Evolutionary conservation across 2,113 vertebrate genomes (phyloP), one percentile per base, ranked within the genome.

Genomic region (Podocnemis expansa): DNA sequence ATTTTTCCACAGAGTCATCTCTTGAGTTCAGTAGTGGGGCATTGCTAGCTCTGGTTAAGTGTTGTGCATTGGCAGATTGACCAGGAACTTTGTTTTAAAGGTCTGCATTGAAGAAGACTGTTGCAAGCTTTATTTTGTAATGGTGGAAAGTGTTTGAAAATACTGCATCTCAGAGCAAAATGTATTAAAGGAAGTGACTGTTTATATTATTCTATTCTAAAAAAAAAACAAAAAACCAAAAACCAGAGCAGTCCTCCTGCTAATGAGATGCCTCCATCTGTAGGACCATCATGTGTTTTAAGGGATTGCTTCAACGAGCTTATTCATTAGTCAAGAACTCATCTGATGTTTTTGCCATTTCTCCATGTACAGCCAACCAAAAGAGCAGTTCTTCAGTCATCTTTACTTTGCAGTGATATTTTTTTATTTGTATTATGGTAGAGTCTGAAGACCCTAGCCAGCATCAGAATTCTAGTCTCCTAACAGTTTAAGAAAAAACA

Each of bases 1-100:
- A 0, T 76, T 96, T 97, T 97, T 97, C 94, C 93, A 89, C 87
- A 90, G 96, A 96, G 67, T 97, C 95, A 96, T 95, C 43, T 67
- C 2, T 38, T 31, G 83, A 87, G 87, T 95, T 94, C 82, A 91
- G 43, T 41, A 93, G 82, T 86, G 90, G 84, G 67, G n/a, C 29
- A 13, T 3, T 55, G 75, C 82, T 29, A 2, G 38, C 73, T 84
- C 63, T 79, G 88, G 58, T 96, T 83, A 88, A 17, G 70, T 90
- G 63, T 92, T 97, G 89, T 97, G n/a, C 89, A 93, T 82, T 96
- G 93, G 92, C 84, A 96, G 84, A 88, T 89, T 88, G 82, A 67
- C 70, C 79, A 84, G 86, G 92, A 94, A 94, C 93, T 54, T 76
- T 84, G 80, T 91, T 93, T 88, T 83, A 83, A 90, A 87, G 88